Percentiles rank a stretch among this genome's conserved stretches.
These are phyloP conservation scores for Drosophila arizonae DNA, from an alignment of 1,140 invertebrate species.

Conservation along the genomic window DNA sequence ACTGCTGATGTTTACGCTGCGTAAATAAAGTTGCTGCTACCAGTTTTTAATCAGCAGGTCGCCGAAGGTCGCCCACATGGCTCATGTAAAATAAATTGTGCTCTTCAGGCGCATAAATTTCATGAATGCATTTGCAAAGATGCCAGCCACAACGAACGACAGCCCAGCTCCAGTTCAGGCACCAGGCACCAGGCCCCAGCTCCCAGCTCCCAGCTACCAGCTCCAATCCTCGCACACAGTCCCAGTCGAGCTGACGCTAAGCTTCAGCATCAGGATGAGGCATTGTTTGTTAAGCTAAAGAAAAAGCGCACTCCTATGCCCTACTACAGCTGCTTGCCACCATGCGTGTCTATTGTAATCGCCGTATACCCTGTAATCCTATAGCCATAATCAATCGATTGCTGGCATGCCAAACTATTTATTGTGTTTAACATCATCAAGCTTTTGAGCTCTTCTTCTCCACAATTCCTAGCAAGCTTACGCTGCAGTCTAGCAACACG, in stretches of 20 bases:
- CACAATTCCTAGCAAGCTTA: too few relatives aligned
- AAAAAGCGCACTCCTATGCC: neutral
- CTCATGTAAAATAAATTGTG: conserved; percentile 73
- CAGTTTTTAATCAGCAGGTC: conserved; percentile 62
- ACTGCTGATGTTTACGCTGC: conserved; percentile 48
- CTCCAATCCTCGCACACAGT: neutral
- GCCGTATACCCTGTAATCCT: neutral
- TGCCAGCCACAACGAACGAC: neutral
- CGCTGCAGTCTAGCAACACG: too few relatives aligned
- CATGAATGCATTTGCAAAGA: conserved; percentile 61
- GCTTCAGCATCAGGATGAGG: neutral
- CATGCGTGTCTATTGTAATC: neutral
- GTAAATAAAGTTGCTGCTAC: conserved; percentile 58
- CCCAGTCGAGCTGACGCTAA: conserved; percentile 10
- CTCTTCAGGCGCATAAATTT: conserved; percentile 64
- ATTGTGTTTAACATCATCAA: too few relatives aligned
- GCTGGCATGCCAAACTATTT: too few relatives aligned
- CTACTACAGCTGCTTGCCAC: neutral
- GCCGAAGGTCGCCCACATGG: conserved; percentile 53
- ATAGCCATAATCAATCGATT: neutral
- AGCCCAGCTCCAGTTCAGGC: too few relatives aligned
- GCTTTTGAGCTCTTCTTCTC: too few relatives aligned
- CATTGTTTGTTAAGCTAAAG: conserved; percentile 14
- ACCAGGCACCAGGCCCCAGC: neutral
- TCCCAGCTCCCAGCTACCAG: neutral